Evolutionary conservation across 1,140 invertebrate species (phyloP).

Genomic region (Tachypleus tridentatus): DNA sequence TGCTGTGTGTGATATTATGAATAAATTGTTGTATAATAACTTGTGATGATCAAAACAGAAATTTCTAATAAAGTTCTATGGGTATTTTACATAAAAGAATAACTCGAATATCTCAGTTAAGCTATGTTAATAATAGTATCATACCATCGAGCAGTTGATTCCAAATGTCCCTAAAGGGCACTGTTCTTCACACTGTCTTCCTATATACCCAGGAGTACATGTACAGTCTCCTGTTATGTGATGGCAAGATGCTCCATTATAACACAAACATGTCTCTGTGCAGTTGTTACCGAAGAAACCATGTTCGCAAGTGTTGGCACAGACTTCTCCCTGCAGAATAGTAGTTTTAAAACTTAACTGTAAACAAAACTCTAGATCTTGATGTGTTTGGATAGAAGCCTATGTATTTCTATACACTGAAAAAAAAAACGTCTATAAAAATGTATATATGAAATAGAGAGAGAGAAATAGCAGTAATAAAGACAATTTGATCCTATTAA

Average conservation of each 20-base stretch:
- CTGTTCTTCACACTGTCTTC: conserved; percentile 65
- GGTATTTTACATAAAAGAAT: conserved; percentile 8
- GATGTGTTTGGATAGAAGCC: too few relatives aligned
- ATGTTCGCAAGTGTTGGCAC: conserved; percentile 30
- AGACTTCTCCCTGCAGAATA: conserved; percentile 18
- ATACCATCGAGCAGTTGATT: conserved; percentile 44
- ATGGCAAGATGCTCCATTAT: conserved; percentile 67
- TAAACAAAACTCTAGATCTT: too few relatives aligned
- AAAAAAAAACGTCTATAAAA: too few relatives aligned
- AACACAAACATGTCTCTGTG: conserved; percentile 57
- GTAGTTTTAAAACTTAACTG: too few relatives aligned
- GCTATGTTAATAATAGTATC: background rate
- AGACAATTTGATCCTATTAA: too few relatives aligned
- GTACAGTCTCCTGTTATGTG: conserved; percentile 72
- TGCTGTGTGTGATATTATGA: background rate
- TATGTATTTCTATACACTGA: too few relatives aligned
- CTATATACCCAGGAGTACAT: conserved; percentile 53
- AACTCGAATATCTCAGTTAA: conserved; percentile 1
- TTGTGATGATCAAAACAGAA: conserved; percentile 40
- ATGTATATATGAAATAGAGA: too few relatives aligned
- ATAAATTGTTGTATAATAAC: conserved; percentile 58
- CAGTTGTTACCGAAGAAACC: conserved; percentile 71
- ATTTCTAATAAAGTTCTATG: conserved; percentile 52
- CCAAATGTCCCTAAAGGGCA: conserved; percentile 69
- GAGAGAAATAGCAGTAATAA: too few relatives aligned